Evolutionary conservation across 2,797 vertebrate genomes (phyloP), one percentile per base, ranked within the genome.

Genomic region (Anolis apletophallus): DNA sequence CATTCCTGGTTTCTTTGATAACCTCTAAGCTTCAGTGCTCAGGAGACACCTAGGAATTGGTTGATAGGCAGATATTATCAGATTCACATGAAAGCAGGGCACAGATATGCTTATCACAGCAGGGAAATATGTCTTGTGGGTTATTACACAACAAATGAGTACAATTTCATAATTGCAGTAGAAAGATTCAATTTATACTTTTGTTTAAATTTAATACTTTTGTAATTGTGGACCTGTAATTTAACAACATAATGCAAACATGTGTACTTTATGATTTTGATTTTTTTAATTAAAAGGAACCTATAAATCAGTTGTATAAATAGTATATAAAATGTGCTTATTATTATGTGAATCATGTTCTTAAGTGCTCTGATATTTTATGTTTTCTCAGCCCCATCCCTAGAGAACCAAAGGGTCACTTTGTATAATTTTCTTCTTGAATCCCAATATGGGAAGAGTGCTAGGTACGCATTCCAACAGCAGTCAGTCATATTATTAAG

Each of bases 21-120:
- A 83, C 68, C 55, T 79, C 81, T 83, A 87, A 83, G 86, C 81
- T 83, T 79, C 75, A 55, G 40, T 73, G 55, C 86, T 29, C 75
- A n/a, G 67, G 67, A 78, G 81, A n/a, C n/a, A n/a, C 67, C 75
- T 78, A 78, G 64, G 64, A 87, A 77, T 52, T 23, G 74, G 54
- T 21, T 79, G 74, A 79, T 79, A 78, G 40, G 55, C 75, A 79
- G 74, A 73, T 83, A 72, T 73, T 79, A 79, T 83, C 68, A 64
- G 81, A 87, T 79, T 23, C 32, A 4, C 55, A 79, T 87, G 81
- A 64, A 55, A 79, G 75, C 75, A 54, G 55, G 12, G 21, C 55
- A n/a, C 55, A 64, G 52, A 78, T 74, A 75, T 40, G 59, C 32
- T 81, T 81, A 76, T 68, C 61, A 17, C 50, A 57, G 26, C 40